phyloP scores from a whole-genome alignment of 2,888 invertebrate species.

The Eulithis testata region DNA sequence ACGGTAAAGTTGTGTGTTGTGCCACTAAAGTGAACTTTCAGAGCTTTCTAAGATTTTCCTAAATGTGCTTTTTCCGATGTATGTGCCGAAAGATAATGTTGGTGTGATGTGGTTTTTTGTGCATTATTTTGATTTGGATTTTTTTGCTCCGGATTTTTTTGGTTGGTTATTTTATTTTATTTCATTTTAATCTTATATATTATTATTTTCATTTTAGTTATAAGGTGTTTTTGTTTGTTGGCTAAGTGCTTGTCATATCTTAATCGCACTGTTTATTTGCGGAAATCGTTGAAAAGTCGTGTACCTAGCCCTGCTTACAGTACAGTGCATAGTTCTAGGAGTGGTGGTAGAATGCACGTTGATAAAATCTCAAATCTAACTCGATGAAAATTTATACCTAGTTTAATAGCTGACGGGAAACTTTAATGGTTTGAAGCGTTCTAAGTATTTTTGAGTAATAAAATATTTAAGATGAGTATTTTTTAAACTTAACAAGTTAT shows the following conservation, averaged over 20 bases:
- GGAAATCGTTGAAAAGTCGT: conserved; percentile 19
- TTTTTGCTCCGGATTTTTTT: conserved; percentile 79
- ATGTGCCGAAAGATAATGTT: conserved; percentile 73
- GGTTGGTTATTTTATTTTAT: conserved; percentile 74
- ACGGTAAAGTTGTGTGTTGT: conserved; percentile 81
- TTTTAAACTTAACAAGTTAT: conserved; percentile 2
- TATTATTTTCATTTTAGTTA: neutral
- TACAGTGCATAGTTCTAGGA: conserved; percentile 3
- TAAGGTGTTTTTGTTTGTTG: conserved; percentile 5
- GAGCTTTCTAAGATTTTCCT: conserved; percentile 71
- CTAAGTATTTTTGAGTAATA: conserved; percentile 29
- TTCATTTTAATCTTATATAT: conserved; percentile 40
- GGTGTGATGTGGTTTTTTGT: conserved; percentile 81
- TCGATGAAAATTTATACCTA: conserved; percentile 31
- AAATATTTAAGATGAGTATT: conserved; percentile 19
- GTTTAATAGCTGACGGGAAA: conserved; percentile 29
- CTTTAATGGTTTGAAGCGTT: conserved; percentile 27
- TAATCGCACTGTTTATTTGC: conserved; percentile 20
- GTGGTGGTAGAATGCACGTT: conserved; percentile 15
- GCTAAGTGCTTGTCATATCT: conserved; percentile 17
- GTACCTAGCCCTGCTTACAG: neutral
- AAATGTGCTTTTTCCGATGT: conserved; percentile 68
- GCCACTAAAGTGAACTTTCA: conserved; percentile 73
- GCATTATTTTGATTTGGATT: conserved; percentile 80
- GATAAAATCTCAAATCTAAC: conserved; percentile 32